Base-by-base conservation (phyloP, 1,140 invertebrate species). In the Euglossa dilemma region DNA sequence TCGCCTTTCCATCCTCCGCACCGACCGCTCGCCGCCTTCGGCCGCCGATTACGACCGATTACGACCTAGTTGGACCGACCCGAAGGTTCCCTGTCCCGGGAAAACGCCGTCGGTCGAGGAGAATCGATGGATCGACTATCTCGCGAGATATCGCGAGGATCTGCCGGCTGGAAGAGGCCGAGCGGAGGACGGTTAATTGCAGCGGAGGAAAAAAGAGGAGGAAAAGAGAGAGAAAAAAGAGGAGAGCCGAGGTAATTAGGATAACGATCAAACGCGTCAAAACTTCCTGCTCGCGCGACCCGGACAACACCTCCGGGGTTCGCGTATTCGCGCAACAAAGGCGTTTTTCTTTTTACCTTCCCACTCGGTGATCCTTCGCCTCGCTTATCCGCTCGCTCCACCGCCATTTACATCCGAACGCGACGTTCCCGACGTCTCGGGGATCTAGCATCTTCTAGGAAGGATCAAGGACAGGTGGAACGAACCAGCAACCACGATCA, bases 361-460 rank as follows among this genome's bases (percentile, higher is more conserved):
- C 36, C 36, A 36, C 36, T 36, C 36, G 36, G 36, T 36, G 1
- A 36, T 4, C 36, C 36, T 4, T 36, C 18, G 1, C 18, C 12
- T 14, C 23, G 52, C 11, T 14, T n/a, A 23, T 16, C 23, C n/a
- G 18, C 20, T 14, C 16, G 16, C 12, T 50, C 23, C 28, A 12
- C n/a, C 7, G 25, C 45, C 7, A 69, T 69, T 78, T 69, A 69
- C 64, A 78, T 78, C 59, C 8, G 45, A 72, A 52, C 70, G 36
- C 36, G 57, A 74, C 45, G 28, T 52, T 74, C 70, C 45, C 79
- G 57, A 57, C 20, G 64, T 20, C 50, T 36, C 18, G 20, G 57
- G 45, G 45, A 71, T 84, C 85, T 80, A 87, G 59, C 63, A 57
- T 54, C 20, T 87, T 87, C 86, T 87, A 84, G 85, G 86, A 87